Base-by-base conservation (phyloP, 2,888 invertebrate species). In the Synergus itoensis region DNA sequence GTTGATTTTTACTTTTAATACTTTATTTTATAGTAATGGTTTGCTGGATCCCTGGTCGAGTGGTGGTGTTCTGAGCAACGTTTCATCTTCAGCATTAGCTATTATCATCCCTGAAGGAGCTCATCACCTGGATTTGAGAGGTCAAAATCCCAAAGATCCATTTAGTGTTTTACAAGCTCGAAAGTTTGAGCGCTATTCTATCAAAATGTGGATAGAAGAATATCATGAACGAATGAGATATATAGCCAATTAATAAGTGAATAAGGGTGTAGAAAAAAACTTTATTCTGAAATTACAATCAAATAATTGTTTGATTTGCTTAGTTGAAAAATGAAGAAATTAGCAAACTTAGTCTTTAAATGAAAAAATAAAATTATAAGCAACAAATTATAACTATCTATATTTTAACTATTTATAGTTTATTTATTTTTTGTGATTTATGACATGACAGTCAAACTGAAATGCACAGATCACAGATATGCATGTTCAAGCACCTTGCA, bases 1-100 rank as follows among this genome's bases (percentile, higher is more conserved):
- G 28, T 28, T 28, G 28, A 28, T 28, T 28, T 28, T 28, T 28
- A 28, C 28, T 43, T 45, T 77, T 67, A 40, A 18, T 21, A 43
- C 81, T 57, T 79, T 12, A 80, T 80, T 75, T 87, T 89, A 53
- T 90, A 97, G 97, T 87, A 98, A 98, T 90, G 98, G 98, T 0
- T 92, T 97, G 1, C 89, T 97, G 83, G 98, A 98, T 92, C 98
- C 98, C 0, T 98, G 98, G 98, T 95, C 96, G 78, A 95, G 96
- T 82, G 97, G 97, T 89, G 98, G 98, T 28, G 95, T 98, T 65
- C 90, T 97, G 45, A 94, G 94, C 87, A 95, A 95, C 81, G 91
- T 96, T 28, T 96, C 96, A 79, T 93, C 93, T 7, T 93, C 95
- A 0, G 94, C 97, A 1, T 91, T 94, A 18, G 94, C 97, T 0